These are phyloP conservation scores for Hybognathus amarus DNA, from an alignment of 2,797 vertebrate species.

Conservation along the genomic window DNA sequence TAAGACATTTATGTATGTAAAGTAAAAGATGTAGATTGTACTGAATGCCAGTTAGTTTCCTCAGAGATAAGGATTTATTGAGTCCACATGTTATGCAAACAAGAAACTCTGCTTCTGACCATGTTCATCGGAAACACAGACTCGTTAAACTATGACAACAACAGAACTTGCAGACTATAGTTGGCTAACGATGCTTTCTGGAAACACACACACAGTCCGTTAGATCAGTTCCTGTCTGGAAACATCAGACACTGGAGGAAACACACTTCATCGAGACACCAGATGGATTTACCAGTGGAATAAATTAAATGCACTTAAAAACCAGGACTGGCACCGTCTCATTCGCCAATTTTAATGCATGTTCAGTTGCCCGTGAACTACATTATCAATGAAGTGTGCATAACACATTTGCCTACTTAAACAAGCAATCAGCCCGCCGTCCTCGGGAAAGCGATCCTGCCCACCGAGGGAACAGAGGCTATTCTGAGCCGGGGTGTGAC, in stretches of 20 bases:
- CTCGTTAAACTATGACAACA: too few relatives aligned
- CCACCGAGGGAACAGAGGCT: slow-evolving; percentile 76
- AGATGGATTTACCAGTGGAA: slow-evolving; percentile 70
- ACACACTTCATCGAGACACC: slow-evolving; percentile 67
- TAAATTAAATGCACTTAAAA: slow-evolving; percentile 76
- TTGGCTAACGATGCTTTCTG: too few relatives aligned
- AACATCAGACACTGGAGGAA: slow-evolving; percentile 15
- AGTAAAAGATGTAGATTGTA: too few relatives aligned
- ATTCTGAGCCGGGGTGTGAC: slow-evolving; percentile 74
- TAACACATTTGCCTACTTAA: slow-evolving; percentile 7
- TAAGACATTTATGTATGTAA: too few relatives aligned
- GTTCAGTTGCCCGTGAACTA: background rate
- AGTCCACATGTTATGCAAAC: too few relatives aligned
- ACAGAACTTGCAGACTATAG: too few relatives aligned
- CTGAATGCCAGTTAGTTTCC: too few relatives aligned
- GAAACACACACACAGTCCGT: too few relatives aligned
- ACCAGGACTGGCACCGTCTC: slow-evolving; percentile 54
- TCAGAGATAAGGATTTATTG: too few relatives aligned
- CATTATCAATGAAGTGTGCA: background rate
- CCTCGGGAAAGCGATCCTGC: slow-evolving; percentile 23
- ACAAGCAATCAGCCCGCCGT: background rate
- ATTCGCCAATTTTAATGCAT: slow-evolving; percentile 68
- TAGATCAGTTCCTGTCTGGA: background rate
- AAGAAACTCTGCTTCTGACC: too few relatives aligned
- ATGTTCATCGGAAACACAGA: background rate